A percentile compares a stretch with the other conserved stretches of the same genome.
Evolutionary conservation across 2,888 invertebrate genomes (phyloP).

Genomic region (Clitarchus hookeri): DNA sequence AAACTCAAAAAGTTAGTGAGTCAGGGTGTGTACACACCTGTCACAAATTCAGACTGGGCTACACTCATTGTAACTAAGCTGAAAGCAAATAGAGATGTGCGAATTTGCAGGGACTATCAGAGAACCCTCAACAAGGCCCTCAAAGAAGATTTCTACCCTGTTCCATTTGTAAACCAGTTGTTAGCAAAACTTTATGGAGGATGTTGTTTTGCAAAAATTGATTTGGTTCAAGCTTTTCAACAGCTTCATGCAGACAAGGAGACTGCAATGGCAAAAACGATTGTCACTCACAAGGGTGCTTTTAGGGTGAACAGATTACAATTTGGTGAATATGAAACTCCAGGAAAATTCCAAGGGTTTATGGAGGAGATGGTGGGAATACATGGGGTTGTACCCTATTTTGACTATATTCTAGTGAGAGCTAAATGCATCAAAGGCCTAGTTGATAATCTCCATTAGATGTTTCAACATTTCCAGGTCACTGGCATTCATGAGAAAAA

Average conservation of each 20-base stretch:
- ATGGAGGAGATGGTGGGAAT: background rate
- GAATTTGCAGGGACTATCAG: background rate
- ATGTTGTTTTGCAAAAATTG: background rate
- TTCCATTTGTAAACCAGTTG: background rate
- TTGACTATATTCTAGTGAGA: too few species aligned
- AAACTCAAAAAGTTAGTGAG: background rate
- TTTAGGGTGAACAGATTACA: background rate
- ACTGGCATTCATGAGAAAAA: background rate
- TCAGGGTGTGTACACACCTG: background rate
- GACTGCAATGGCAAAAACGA: background rate
- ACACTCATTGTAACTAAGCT: background rate
- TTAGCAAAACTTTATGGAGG: background rate
- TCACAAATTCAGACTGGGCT: background rate
- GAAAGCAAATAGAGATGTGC: background rate
- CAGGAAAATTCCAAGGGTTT: background rate
- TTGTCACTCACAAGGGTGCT: background rate
- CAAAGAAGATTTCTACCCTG: background rate
- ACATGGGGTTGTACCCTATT: background rate
- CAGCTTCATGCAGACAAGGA: background rate
- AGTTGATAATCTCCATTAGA: background rate
- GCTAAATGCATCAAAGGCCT: too few species aligned
- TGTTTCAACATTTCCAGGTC: background rate
- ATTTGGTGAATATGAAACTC: background rate
- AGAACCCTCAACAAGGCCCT: background rate
- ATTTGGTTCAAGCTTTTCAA: background rate